Base-by-base conservation (phyloP, 2,797 vertebrate genomes). In the Manis crassicaudata region DNA sequence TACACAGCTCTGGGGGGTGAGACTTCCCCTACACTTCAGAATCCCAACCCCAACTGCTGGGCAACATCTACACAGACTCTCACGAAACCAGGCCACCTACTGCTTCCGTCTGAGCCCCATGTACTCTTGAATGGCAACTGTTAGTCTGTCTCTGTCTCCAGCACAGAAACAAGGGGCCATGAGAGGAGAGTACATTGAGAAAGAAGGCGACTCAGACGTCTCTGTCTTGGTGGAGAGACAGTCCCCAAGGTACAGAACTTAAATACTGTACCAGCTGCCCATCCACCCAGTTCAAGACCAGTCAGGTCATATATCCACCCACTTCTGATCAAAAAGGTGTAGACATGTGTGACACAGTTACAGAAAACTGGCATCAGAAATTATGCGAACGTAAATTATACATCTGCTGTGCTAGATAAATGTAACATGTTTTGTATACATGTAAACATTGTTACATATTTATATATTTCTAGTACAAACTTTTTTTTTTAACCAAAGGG, bases 291-390 rank as follows among this genome's bases (percentile, higher is more conserved):
- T 37, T n/a, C 50, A 56, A 75, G 65, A 62, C n/a, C 37, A 16
- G 35, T 27, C 5, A 17, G 17, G 6, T 43, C 46, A 54, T 17
- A 35, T 2, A 50, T 3, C 21, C 27, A 29, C 58, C 67, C n/a
- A 32, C 63, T 17, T 88, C 56, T 67, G 79, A 91, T 37, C 23
- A 25, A 81, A 89, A 79, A 92, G 72, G 14, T 50, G 32, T 37
- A 35, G 50, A 80, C 5, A 17, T 35, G 7, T 82, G 16, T 20
- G 25, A 62, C 52, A 81, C 25, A 85, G 43, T 27, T 93, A 40
- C n/a, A 83, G 43, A 92, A 92, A 70, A 92, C 13, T 43, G 23
- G 65, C 63, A 50, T 37, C 27, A 93, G 46, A 92, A 89, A 79
- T 70, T 82, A 86, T 63, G n/a, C 90, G n/a, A 90, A 65, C 76